Conservation (phyloP, 1,140 invertebrate genomes). For the Penaeus vannamei region DNA sequence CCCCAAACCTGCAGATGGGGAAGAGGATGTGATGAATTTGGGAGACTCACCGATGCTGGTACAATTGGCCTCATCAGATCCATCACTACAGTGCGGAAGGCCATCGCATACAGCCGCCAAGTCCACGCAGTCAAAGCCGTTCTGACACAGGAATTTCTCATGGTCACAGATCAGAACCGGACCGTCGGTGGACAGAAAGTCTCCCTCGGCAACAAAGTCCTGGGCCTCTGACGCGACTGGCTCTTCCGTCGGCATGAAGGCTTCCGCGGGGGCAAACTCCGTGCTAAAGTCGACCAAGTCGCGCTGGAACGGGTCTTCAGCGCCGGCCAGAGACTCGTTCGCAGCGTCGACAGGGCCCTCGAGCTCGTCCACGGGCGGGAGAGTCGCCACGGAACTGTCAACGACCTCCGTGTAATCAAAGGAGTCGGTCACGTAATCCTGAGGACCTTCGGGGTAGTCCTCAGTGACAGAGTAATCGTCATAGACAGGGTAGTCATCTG, state of each 20-base stretch:
- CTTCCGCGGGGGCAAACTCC: not conserved
- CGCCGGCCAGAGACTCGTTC: not conserved
- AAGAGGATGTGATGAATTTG: too few species aligned
- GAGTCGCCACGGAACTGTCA: not conserved
- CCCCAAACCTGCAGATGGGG: too few species aligned
- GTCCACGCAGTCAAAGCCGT: conserved; percentile 77
- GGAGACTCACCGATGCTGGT: conserved; percentile 71
- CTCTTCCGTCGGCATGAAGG: not conserved
- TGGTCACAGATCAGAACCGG: conserved; percentile 73
- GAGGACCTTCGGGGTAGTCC: conserved; percentile 5
- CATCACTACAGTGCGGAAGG: conserved; percentile 77
- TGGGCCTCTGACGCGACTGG: not conserved
- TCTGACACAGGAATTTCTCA: conserved; percentile 78
- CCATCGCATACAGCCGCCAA: conserved; percentile 80
- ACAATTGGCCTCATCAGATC: conserved; percentile 79
- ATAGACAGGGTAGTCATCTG: conserved; percentile 3
- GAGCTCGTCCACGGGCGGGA: not conserved
- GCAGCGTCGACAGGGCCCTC: not conserved
- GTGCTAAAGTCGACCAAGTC: not conserved
- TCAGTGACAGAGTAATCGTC: not conserved
- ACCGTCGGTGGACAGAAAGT: conserved; percentile 7
- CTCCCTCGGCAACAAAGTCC: not conserved
- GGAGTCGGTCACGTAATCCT: too few species aligned
- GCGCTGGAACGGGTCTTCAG: not conserved
- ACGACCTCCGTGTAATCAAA: too few species aligned